phyloP scores from a whole-genome alignment of 2,113 vertebrate species.

The Saccopteryx bilineata region DNA sequence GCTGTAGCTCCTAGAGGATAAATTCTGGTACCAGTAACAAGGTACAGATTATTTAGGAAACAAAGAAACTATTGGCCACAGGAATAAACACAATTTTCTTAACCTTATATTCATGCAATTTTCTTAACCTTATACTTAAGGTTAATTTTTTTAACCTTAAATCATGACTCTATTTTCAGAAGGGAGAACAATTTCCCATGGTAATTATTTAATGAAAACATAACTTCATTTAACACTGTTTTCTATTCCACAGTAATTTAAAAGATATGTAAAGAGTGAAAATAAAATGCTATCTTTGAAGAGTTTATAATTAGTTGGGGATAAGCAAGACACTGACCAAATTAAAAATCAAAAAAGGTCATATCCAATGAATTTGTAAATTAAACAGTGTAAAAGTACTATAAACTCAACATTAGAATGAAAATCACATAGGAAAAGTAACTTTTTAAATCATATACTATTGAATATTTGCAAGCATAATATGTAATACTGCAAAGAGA shows the following conservation, averaged over 20 bases:
- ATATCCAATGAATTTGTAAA: conserved; percentile 15
- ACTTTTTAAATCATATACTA: conserved; percentile 18
- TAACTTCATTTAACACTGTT: background rate
- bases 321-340: background rate
- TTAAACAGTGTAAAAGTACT: background rate
- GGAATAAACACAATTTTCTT: conserved; percentile 1
- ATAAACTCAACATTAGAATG: background rate
- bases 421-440: background rate
- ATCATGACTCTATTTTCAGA: background rate
- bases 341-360: conserved; percentile 45
- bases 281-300: conserved; percentile 17
- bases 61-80: background rate
- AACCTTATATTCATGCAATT: background rate
- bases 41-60: conserved; percentile 13
- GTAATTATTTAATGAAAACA: conserved; percentile 15
- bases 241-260: background rate
- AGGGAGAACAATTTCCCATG: background rate
- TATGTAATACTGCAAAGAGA: background rate
- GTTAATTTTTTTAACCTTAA: conserved; percentile 15
- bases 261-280: background rate
- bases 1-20: background rate
- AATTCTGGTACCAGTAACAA: background rate
- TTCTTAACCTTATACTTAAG: background rate
- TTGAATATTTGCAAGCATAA: background rate
- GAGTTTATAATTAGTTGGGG: conserved; percentile 2